Conservation (phyloP, 2,888 invertebrate species). For the Caenorhabditis imperialis region DNA sequence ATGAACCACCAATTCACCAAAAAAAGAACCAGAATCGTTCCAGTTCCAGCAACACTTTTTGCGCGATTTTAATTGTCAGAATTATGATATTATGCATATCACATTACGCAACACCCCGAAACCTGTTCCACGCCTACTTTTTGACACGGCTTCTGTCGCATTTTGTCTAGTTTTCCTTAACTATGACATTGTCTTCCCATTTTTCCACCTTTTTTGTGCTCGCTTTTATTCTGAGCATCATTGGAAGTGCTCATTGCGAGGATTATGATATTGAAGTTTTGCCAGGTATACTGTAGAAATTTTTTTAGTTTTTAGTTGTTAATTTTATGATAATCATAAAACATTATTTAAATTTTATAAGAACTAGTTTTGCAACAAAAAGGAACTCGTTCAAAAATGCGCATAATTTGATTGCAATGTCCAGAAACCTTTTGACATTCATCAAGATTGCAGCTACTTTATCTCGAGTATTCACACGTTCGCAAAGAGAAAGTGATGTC, state of each 20-base stretch:
- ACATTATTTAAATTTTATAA: too few relatives aligned
- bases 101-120: slow-evolving; percentile 40
- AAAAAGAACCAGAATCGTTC: slow-evolving; percentile 14
- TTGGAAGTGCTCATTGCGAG: not conserved
- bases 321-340: too few relatives aligned
- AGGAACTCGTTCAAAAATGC: too few relatives aligned
- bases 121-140: slow-evolving; percentile 10
- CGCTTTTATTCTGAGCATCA: not conserved
- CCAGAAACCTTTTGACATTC: too few relatives aligned
- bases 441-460: too few relatives aligned
- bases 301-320: too few relatives aligned
- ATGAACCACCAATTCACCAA: not conserved
- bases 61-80: not conserved
- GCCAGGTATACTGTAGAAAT: slow-evolving; percentile 24
- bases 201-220: not conserved
- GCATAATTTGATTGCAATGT: too few relatives aligned
- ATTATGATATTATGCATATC: slow-evolving; percentile 26
- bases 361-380: too few relatives aligned
- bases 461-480: too few relatives aligned
- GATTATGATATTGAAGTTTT: slow-evolving; percentile 53
- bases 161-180: slow-evolving; percentile 4
- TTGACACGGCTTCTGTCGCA: not conserved
- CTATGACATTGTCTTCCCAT: slow-evolving; percentile 2
- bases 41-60: slow-evolving; percentile 27
- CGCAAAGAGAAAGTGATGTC: too few relatives aligned